Evolutionary conservation across 1,140 invertebrate genomes (phyloP).

Genomic region (Drosophila fuyamai): DNA sequence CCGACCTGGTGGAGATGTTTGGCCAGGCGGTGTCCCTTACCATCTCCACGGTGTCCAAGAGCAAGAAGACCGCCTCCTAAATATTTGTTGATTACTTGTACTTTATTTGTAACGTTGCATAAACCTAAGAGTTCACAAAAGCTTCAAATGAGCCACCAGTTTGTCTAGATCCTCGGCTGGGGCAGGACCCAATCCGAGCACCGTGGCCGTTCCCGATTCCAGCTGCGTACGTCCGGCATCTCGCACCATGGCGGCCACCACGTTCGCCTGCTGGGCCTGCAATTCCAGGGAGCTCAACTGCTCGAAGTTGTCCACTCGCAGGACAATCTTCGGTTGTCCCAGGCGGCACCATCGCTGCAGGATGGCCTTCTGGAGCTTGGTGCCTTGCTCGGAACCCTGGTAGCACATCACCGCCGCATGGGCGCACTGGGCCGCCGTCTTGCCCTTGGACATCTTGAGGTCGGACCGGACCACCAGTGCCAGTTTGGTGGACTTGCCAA

Average conservation of each 20-base stretch:
- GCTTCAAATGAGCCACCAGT: conserved; percentile 89
- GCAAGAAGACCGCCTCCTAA: conserved; percentile 30
- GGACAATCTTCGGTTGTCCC: conserved; percentile 92
- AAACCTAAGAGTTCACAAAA: conserved; percentile 85
- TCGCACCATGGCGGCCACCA: conserved; percentile 88
- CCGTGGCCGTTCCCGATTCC: conserved; percentile 88
- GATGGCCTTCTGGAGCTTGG: conserved; percentile 78
- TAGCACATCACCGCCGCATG: conserved; percentile 91
- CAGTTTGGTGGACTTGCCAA: conserved; percentile 86
- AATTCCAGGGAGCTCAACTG: conserved; percentile 85
- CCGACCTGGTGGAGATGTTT: conserved; percentile 84
- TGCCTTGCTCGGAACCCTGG: conserved; percentile 85
- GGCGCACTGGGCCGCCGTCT: conserved; percentile 92
- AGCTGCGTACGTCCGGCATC: conserved; percentile 93
- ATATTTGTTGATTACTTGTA: conserved; percentile 16
- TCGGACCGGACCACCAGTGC: conserved; percentile 91
- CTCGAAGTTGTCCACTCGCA: conserved; percentile 86
- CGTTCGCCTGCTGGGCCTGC: conserved; percentile 86
- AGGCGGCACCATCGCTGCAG: conserved; percentile 88
- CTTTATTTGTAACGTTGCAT: conserved; percentile 40
- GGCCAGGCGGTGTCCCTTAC: conserved; percentile 81
- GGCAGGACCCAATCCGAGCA: conserved; percentile 91
- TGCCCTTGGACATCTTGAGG: conserved; percentile 92
- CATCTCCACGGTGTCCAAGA: conserved; percentile 64
- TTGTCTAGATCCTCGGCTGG: conserved; percentile 87